phyloP scores from a whole-genome alignment of 1,140 invertebrate genomes.

The Anagrus nilaparvatae region DNA sequence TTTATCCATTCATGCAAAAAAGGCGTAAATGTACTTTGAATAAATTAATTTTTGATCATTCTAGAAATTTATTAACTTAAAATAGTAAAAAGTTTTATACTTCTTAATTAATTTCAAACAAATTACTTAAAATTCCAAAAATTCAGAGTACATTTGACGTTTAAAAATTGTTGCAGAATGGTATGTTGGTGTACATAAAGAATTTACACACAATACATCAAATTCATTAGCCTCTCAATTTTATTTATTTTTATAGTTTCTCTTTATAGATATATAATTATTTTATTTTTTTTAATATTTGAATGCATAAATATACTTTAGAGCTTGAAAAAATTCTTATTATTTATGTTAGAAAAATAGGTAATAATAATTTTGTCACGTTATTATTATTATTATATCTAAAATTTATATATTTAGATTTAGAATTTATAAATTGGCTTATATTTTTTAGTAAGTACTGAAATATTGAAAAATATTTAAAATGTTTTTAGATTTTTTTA shows the following conservation, averaged over 20 bases:
- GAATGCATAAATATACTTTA: too few species aligned
- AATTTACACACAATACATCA: slow-evolving; percentile 38
- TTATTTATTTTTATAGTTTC: slow-evolving; percentile 21
- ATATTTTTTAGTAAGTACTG: too few species aligned
- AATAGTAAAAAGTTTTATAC: not conserved
- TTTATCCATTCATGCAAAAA: not conserved
- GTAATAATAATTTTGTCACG: slow-evolving; percentile 7
- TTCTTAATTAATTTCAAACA: too few species aligned
- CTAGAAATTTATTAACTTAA: too few species aligned
- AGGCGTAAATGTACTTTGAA: slow-evolving; percentile 11
- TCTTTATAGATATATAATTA: slow-evolving; percentile 16
- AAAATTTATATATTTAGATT: too few species aligned
- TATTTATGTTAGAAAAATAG: slow-evolving; percentile 6
- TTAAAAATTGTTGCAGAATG: slow-evolving; percentile 44
- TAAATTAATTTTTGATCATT: not conserved
- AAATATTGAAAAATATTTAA: too few species aligned
- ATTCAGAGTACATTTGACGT: too few species aligned
- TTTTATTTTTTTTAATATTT: slow-evolving; percentile 23
- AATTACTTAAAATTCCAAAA: too few species aligned
- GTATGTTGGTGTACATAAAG: slow-evolving; percentile 45
- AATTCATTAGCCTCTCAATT: slow-evolving; percentile 33
- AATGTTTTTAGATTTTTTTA: too few species aligned
- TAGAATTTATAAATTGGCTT: too few species aligned
- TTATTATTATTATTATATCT: slow-evolving; percentile 25
- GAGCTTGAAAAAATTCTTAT: too few species aligned